Evolutionary conservation across 2,888 invertebrate species (phyloP), one percentile per base, ranked within the genome.

Genomic region (Drosophila pegasa): DNA sequence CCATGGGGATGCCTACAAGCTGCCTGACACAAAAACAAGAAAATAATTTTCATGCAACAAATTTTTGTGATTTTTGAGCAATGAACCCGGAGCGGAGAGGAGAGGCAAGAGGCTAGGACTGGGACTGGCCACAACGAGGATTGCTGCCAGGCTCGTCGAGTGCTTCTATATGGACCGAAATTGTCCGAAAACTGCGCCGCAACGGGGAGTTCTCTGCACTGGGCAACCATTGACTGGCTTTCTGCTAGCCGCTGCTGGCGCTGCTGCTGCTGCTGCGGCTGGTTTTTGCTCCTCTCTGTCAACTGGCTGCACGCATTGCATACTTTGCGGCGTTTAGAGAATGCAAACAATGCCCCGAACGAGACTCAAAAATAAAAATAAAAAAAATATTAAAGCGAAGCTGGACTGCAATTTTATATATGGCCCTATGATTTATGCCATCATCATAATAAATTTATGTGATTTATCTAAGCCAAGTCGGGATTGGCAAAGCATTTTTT

Each of bases 371-470:
- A 48, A 48, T 48, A 33, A 18, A 48, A 45, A n/a, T 16, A 9
- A 12, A 41, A 9, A 41, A 20, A 55, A 43, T 29, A 16, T 56
- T 40, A 54, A 68, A 31, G 35, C 35, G 47, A 61, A 58, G 43
- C 55, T 58, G 35, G 37, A 45, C 59, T 81, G 76, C 68, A 76
- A 77, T 85, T 83, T 88, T 82, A 74, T 87, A 80, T 85, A 84
- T 71, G 60, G 43, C 40, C 37, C 31, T 80, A 73, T 87, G 90
- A 91, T 91, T 91, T 91, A 91, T 91, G 77, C 78, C 87, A 85
- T 91, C 90, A 90, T 91, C 91, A 91, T 91, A 91, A 91, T 91
- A 91, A 91, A 91, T 91, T 91, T 83, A 85, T 83, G 77, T 91
- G 91, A 91, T 91, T 91, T 91, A 91, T 91, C 76, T 80, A 64